Percentiles rank a stretch among this genome's conserved stretches.
These are phyloP conservation scores for Arothron firmamentum DNA, from an alignment of 2,113 vertebrate species.

Conservation along the genomic window DNA sequence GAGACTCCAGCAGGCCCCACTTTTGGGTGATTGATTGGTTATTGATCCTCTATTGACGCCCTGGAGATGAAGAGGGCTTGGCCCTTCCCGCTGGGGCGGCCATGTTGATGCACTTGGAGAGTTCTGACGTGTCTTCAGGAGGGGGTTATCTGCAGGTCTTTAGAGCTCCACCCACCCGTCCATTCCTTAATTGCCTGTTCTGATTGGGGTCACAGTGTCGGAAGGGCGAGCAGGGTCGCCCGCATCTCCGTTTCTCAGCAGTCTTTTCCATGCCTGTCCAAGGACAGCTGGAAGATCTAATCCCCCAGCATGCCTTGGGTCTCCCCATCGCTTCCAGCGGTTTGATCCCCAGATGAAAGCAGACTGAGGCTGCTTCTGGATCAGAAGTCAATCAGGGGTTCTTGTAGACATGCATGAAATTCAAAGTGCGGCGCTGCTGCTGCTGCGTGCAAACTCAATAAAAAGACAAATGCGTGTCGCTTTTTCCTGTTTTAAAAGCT, in stretches of 20 bases:
- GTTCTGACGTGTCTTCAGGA: slow-evolving; percentile 2
- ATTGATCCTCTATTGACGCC: slow-evolving; percentile 58
- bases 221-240: slow-evolving; percentile 4
- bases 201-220: slow-evolving; percentile 35
- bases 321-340: neutral
- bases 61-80: slow-evolving; percentile 34
- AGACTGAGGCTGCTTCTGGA: neutral
- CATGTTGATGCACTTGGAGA: slow-evolving; percentile 21
- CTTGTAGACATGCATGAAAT: neutral
- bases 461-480: neutral
- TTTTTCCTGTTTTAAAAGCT: neutral
- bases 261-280: slow-evolving; percentile 6
- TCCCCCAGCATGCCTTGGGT: neutral
- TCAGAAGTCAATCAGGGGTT: neutral
- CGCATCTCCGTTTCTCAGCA: slow-evolving; percentile 7
- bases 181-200: slow-evolving; percentile 36
- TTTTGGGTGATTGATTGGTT: slow-evolving; percentile 52
- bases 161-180: slow-evolving; percentile 19
- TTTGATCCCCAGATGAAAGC: neutral
- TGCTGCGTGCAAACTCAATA: no score
- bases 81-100: slow-evolving; percentile 23
- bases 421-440: neutral
- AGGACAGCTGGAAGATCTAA: slow-evolving; percentile 7
- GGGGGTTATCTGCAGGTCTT: slow-evolving; percentile 8
- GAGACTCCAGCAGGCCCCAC: slow-evolving; percentile 17